A percentile compares a stretch with the other conserved stretches of the same genome.
Evolutionary conservation across 2,888 invertebrate species (phyloP).

Genomic region (Metallyticus violacea): DNA sequence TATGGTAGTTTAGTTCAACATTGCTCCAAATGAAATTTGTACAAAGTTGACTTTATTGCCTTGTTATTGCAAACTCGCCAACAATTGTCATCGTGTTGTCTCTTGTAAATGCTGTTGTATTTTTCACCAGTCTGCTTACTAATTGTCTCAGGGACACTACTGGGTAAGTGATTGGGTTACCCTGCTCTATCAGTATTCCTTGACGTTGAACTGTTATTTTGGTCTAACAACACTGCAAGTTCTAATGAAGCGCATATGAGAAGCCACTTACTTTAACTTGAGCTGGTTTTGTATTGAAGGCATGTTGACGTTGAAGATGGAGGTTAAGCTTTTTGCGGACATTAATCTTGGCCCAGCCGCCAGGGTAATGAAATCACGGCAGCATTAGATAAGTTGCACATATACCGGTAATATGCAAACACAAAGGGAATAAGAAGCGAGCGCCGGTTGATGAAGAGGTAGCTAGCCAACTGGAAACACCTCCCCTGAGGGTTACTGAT

Average conservation of each 20-base stretch:
- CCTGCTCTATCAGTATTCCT: no score
- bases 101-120: no score
- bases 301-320: not conserved
- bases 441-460: not conserved
- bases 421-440: constrained; percentile 6
- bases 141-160: no score
- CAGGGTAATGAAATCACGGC: constrained; percentile 17
- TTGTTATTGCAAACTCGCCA: no score
- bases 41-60: no score
- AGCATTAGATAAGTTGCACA: constrained; percentile 4
- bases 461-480: not conserved
- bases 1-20: no score
- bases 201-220: no score
- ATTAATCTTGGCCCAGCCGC: constrained; percentile 18
- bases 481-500: not conserved
- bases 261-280: not conserved
- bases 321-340: constrained; percentile 13
- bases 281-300: not conserved
- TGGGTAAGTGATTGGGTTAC: no score
- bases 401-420: constrained; percentile 8
- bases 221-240: not conserved
- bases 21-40: no score
- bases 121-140: no score
- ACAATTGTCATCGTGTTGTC: no score
- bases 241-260: not conserved